phyloP scores from a whole-genome alignment of 2,113 vertebrate genomes.

The Lethenteron camtschaticum region DNA sequence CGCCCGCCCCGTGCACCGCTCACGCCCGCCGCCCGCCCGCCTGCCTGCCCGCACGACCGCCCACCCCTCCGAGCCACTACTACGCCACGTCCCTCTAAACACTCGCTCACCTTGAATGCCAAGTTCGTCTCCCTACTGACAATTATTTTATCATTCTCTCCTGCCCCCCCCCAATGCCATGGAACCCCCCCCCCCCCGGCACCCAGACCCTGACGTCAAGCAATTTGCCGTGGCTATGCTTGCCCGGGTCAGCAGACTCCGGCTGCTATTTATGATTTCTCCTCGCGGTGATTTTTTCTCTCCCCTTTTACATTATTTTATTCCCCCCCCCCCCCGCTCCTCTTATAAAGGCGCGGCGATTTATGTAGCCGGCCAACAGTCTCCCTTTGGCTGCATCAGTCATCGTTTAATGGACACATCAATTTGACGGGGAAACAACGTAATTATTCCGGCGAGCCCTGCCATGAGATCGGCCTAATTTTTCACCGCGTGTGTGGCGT shows the following conservation, averaged over 20 bases:
- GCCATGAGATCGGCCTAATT: slow-evolving; percentile 4
- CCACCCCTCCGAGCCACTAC: not conserved
- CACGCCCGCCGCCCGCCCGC: not conserved
- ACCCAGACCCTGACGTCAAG: not conserved
- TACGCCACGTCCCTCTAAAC: no score
- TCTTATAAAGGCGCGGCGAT: slow-evolving; percentile 3
- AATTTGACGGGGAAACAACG: slow-evolving; percentile 6
- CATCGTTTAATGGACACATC: slow-evolving; percentile 6
- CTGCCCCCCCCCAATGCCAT: slow-evolving; percentile 33
- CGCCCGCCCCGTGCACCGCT: not conserved
- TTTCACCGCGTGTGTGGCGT: not conserved
- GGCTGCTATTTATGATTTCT: not conserved
- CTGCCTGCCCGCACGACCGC: not conserved
- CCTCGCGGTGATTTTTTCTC: no score
- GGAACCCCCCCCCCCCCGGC: no score
- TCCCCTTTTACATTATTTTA: no score
- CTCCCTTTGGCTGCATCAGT: not conserved
- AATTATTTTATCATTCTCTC: slow-evolving; percentile 99
- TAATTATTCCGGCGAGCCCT: slow-evolving; percentile 3
- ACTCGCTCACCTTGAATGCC: slow-evolving; percentile 4
- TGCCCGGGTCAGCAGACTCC: not conserved
- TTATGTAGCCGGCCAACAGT: not conserved
- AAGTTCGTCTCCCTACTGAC: slow-evolving; percentile 55
- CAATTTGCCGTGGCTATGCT: not conserved
- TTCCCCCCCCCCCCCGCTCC: not conserved